A percentile compares a stretch with the other conserved stretches of the same genome.
These are phyloP conservation scores for Dipodomys merriami DNA, from an alignment of 2,113 vertebrate genomes.

Conservation along the genomic window DNA sequence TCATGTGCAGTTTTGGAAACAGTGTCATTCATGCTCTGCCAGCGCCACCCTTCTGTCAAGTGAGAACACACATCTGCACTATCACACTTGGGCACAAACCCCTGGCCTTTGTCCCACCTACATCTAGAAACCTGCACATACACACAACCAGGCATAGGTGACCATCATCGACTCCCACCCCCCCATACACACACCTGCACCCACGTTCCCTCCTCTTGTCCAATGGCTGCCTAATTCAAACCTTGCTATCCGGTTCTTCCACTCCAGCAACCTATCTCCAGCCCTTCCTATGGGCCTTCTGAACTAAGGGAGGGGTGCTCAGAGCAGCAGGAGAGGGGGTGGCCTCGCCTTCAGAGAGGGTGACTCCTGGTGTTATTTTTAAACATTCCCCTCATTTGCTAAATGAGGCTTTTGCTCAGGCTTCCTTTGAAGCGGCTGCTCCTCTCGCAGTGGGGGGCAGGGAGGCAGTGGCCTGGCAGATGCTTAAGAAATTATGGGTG, in stretches of 20 bases:
- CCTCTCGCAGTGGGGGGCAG: conserved; percentile 7
- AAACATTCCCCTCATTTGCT: conserved; percentile 82
- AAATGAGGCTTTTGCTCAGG: conserved; percentile 78
- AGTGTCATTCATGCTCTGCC: background rate
- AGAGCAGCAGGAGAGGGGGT: conserved; percentile 64
- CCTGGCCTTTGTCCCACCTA: background rate
- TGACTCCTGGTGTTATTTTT: conserved; percentile 82
- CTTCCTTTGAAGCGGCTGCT: conserved; percentile 59
- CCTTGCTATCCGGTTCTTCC: background rate
- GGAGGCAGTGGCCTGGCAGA: conserved; percentile 80
- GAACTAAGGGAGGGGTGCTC: background rate
- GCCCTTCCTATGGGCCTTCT: conserved; percentile 36
- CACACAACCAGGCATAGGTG: background rate
- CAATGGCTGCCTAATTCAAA: background rate
- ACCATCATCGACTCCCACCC: background rate
- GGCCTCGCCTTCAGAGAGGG: conserved; percentile 73
- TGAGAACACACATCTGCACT: background rate
- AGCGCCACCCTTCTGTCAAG: background rate
- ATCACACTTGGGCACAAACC: background rate
- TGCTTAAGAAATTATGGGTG: conserved; percentile 82
- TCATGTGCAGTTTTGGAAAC: background rate
- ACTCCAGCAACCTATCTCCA: background rate
- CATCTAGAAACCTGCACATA: background rate
- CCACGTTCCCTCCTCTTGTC: background rate
- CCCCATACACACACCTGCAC: background rate